Evolutionary conservation across 2,888 invertebrate species (phyloP).

Genomic region (Hirtodrosophila trivittata): DNA sequence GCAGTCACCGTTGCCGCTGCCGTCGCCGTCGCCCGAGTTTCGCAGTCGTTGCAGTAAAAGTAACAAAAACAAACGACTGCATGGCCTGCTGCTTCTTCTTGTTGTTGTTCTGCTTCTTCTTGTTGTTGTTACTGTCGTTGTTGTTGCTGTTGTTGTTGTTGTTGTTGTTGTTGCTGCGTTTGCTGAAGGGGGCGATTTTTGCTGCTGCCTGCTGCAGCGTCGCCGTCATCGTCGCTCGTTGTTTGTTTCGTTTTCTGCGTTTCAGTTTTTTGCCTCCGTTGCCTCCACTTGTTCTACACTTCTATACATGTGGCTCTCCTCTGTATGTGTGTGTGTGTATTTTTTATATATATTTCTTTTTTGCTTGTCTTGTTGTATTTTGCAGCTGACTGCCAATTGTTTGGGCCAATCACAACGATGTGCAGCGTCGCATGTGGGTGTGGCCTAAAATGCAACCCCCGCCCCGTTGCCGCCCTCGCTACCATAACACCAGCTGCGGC

Average conservation of each 20-base stretch:
- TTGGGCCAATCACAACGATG: constrained; percentile 82
- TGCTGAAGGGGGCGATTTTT: constrained; percentile 74
- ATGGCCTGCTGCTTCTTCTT: constrained; percentile 41
- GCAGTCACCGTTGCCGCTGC: constrained; percentile 21
- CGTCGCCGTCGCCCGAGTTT: constrained; percentile 46
- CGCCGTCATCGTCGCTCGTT: constrained; percentile 27
- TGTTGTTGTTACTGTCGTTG: no score
- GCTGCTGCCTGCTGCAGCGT: constrained; percentile 43
- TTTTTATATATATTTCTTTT: constrained; percentile 8
- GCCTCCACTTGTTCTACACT: constrained; percentile 47
- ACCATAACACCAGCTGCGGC: constrained; percentile 32
- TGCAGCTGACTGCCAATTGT: constrained; percentile 79
- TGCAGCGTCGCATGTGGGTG: constrained; percentile 82
- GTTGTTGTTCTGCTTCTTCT: no score
- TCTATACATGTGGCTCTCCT: constrained; percentile 42
- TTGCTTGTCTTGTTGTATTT: constrained; percentile 65
- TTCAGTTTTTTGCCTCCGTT: constrained; percentile 55
- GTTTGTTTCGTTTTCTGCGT: constrained; percentile 66
- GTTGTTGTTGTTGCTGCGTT: constrained; percentile 55
- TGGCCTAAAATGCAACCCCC: constrained; percentile 83
- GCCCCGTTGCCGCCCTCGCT: constrained; percentile 45
- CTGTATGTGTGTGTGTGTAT: constrained; percentile 28
- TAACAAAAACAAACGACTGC: constrained; percentile 47
- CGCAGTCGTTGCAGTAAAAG: constrained; percentile 56
- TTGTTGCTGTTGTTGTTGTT: constrained; percentile 31